phyloP scores from a whole-genome alignment of 1,140 invertebrate species.

The Copidosoma floridanum region DNA sequence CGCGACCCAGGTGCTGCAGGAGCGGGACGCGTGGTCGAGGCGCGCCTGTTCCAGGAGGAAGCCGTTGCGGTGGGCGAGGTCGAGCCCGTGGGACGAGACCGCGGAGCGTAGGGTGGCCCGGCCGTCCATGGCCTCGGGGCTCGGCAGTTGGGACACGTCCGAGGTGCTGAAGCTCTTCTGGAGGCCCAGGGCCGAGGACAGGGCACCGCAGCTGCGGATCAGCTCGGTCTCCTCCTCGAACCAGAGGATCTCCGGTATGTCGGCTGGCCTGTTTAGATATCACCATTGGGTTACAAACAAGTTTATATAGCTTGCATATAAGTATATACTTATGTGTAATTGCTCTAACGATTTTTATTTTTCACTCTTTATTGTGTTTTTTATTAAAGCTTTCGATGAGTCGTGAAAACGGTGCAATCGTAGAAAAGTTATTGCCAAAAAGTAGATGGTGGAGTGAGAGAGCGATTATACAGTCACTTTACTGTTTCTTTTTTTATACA shows the following conservation, averaged over 20 bases:
- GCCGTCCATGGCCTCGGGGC: constrained; percentile 43
- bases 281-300: too few species aligned
- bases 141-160: constrained; percentile 66
- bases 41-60: constrained; percentile 60
- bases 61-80: constrained; percentile 62
- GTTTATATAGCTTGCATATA: too few species aligned
- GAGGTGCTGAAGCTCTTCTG: constrained; percentile 80
- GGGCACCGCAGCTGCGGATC: constrained; percentile 72
- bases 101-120: constrained; percentile 54
- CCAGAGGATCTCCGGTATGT: constrained; percentile 67
- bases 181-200: constrained; percentile 75
- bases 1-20: constrained; percentile 84
- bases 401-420: too few species aligned
- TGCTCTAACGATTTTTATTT: too few species aligned
- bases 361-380: too few species aligned
- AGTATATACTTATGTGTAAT: too few species aligned
- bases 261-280: constrained; percentile 56
- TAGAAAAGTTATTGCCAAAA: too few species aligned
- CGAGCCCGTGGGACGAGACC: constrained; percentile 67
- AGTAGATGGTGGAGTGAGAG: too few species aligned
- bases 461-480: too few species aligned
- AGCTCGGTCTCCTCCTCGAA: constrained; percentile 76
- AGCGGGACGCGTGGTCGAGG: constrained; percentile 72
- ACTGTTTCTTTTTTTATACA: too few species aligned
- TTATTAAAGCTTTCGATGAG: too few species aligned